A percentile compares a stretch with the other conserved stretches of the same genome.
phyloP scores from a whole-genome alignment of 2,888 invertebrate genomes.

The Eupeodes latifasciatus region DNA sequence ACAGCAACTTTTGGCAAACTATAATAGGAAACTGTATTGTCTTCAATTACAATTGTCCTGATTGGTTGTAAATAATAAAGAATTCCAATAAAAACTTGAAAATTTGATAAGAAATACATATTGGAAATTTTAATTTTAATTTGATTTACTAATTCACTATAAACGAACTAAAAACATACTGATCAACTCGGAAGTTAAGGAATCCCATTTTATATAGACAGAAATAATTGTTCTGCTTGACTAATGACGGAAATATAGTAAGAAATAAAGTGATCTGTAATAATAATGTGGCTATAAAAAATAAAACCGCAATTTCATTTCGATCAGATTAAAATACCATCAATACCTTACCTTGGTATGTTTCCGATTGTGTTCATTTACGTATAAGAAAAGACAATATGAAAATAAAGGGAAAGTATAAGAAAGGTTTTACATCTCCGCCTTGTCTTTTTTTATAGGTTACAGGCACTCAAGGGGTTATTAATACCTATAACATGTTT shows the following conservation, averaged over 20 bases:
- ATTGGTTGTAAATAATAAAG: slow-evolving; percentile 30
- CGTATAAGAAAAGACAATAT: too few species aligned
- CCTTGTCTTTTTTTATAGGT: too few species aligned
- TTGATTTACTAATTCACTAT: not conserved
- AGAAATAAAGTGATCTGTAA: slow-evolving; percentile 10
- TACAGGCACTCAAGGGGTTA: too few species aligned
- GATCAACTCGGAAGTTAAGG: slow-evolving; percentile 32
- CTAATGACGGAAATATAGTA: slow-evolving; percentile 9
- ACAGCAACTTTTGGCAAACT: slow-evolving; percentile 56
- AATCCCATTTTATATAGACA: slow-evolving; percentile 55
- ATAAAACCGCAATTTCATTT: not conserved
- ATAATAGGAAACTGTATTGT: slow-evolving; percentile 65
- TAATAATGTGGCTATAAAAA: not conserved
- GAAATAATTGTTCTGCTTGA: slow-evolving; percentile 35
- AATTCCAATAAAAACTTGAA: slow-evolving; percentile 44
- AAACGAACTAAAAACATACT: slow-evolving; percentile 43
- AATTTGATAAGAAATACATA: slow-evolving; percentile 45
- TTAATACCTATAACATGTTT: too few species aligned
- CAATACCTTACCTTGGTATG: not conserved
- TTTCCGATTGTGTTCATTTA: too few species aligned
- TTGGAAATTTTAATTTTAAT: not conserved
- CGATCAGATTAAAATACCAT: not conserved
- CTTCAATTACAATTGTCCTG: slow-evolving; percentile 60
- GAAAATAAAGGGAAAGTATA: too few species aligned
- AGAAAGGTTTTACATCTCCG: too few species aligned